These are phyloP conservation scores for Lates japonicus DNA, from an alignment of 2,797 vertebrate genomes.

Conservation along the genomic window DNA sequence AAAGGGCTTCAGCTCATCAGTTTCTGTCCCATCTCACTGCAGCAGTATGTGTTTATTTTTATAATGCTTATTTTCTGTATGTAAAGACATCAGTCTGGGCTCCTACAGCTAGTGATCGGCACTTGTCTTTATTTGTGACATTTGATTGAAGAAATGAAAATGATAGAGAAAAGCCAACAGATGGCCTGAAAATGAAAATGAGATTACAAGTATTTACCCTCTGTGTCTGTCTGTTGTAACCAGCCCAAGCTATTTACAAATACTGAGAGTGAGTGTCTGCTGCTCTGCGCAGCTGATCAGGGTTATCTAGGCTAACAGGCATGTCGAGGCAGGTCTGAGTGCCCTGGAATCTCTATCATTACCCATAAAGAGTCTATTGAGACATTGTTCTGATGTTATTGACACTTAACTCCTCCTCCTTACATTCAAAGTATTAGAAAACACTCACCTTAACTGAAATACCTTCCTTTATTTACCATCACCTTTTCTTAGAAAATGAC, in stretches of 20 bases:
- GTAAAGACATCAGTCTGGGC: background rate
- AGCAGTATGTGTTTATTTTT: background rate
- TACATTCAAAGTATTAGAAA: slow-evolving; percentile 13
- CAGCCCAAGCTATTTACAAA: background rate
- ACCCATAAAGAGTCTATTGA: slow-evolving; percentile 34
- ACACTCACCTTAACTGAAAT: background rate
- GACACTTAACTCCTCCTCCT: slow-evolving; percentile 4
- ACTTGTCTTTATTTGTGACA: background rate
- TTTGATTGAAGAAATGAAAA: background rate
- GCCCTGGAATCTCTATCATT: slow-evolving; percentile 65
- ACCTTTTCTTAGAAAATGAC: background rate
- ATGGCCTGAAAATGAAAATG: background rate
- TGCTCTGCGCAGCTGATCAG: slow-evolving; percentile 41
- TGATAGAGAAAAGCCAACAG: background rate
- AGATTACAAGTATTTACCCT: background rate
- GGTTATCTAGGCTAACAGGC: slow-evolving; percentile 29
- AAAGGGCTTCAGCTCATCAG: background rate
- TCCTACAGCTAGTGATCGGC: background rate
- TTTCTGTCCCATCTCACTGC: background rate
- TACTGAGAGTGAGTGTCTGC: background rate
- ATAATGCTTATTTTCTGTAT: background rate
- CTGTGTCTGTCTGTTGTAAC: background rate
- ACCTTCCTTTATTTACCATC: background rate
- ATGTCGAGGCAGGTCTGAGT: slow-evolving; percentile 66
- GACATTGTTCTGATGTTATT: slow-evolving; percentile 31